Conservation (phyloP, 2,797 vertebrate species). For the Ambastaia sidthimunki region DNA sequence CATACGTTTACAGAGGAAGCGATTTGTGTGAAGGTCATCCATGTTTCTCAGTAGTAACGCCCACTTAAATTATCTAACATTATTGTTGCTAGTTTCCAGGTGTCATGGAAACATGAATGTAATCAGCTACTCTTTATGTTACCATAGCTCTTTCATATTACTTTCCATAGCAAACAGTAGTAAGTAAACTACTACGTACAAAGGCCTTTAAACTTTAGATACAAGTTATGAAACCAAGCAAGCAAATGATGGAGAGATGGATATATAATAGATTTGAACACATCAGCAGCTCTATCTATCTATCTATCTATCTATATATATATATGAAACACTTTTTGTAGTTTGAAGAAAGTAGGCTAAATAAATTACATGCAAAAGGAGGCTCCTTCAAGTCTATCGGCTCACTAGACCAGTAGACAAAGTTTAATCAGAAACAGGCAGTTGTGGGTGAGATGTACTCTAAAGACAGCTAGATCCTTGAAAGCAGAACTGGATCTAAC, state of each 20-base stretch:
- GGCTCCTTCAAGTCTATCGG: neutral
- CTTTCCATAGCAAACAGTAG: neutral
- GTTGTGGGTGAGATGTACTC: slow-evolving; percentile 10
- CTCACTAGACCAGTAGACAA: slow-evolving; percentile 15
- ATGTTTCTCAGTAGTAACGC: neutral
- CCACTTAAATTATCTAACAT: neutral
- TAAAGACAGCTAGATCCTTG: slow-evolving; percentile 7
- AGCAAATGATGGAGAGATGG: neutral
- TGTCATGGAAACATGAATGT: neutral
- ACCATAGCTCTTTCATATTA: neutral
- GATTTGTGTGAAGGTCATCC: neutral
- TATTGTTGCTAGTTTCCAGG: neutral
- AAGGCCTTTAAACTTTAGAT: neutral
- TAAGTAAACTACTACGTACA: neutral
- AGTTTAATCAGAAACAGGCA: slow-evolving; percentile 29
- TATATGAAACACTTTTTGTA: neutral
- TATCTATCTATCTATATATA: too few relatives aligned
- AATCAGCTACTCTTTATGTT: neutral
- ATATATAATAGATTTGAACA: too few relatives aligned
- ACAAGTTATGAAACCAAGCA: neutral
- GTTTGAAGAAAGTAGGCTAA: too few relatives aligned
- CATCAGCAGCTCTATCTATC: too few relatives aligned
- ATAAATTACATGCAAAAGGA: too few relatives aligned
- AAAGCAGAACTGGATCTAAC: neutral
- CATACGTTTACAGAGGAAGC: neutral